A percentile compares a stretch with the other conserved stretches of the same genome.
Conservation (phyloP, 2,113 vertebrate genomes). For the Pelecanoides urinatrix region DNA sequence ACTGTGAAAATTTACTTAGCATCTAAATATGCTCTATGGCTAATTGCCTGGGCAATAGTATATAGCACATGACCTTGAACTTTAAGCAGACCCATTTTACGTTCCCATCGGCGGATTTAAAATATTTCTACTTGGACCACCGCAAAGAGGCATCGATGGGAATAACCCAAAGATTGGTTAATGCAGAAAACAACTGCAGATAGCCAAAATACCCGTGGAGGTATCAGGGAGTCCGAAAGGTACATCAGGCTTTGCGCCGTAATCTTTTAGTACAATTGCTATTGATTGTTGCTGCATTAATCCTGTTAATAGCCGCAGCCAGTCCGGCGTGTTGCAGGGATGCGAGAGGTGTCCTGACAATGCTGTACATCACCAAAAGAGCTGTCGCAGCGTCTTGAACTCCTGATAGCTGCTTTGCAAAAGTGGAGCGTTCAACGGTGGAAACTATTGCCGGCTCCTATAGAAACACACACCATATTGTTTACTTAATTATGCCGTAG, state of each 20-base stretch:
- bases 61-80: slow-evolving; percentile 20
- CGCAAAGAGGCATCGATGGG: not conserved
- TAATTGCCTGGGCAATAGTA: not conserved
- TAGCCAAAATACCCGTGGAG: not conserved
- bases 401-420: not conserved
- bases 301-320: slow-evolving; percentile 34
- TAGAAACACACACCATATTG: slow-evolving; percentile 26
- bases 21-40: not conserved
- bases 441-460: slow-evolving; percentile 1
- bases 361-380: not conserved
- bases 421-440: not conserved
- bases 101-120: not conserved
- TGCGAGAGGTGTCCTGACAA: slow-evolving; percentile 33
- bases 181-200: not conserved
- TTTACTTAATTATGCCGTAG: slow-evolving; percentile 35
- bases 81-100: not conserved
- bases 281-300: slow-evolving; percentile 8
- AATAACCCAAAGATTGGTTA: not conserved
- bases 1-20: not conserved
- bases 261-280: not conserved
- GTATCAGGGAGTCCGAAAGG: not conserved
- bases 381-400: not conserved
- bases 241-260: not conserved
- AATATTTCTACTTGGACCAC: not conserved
- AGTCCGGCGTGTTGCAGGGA: not conserved